These are phyloP conservation scores for Periparus ater DNA, from an alignment of 2,797 vertebrate genomes.

Conservation along the genomic window DNA sequence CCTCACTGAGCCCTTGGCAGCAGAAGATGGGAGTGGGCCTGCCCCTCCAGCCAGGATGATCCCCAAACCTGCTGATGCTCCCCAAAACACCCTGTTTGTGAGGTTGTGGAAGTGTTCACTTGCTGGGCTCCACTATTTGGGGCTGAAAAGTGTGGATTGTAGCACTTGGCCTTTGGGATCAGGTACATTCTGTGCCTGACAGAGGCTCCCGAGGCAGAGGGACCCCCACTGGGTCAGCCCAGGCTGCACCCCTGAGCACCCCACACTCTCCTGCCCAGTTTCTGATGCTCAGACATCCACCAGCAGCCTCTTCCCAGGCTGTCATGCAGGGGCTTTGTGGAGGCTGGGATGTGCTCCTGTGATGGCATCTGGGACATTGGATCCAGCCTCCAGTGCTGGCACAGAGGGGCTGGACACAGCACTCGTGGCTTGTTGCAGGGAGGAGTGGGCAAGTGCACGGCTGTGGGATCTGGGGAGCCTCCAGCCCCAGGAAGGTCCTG, in stretches of 20 bases:
- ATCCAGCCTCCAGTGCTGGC: fast-evolving
- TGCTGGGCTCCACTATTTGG: fast-evolving
- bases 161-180: background rate
- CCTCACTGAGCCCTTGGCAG: background rate
- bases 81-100: fast-evolving
- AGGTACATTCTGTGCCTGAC: background rate
- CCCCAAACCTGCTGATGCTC: no score
- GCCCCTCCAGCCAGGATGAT: background rate
- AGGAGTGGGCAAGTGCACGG: fast-evolving
- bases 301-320: background rate
- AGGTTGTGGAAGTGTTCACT: no score
- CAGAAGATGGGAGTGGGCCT: fast-evolving
- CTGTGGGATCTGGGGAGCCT: background rate
- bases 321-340: fast-evolving
- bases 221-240: background rate
- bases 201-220: background rate
- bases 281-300: background rate
- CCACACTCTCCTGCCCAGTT: fast-evolving
- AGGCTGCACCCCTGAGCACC: background rate
- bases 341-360: background rate
- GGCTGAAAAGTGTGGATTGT: fast-evolving
- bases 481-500: fast-evolving
- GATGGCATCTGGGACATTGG: background rate
- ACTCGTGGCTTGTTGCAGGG: background rate
- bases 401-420: background rate